phyloP scores from a whole-genome alignment of 1,140 invertebrate species.

The Saccostrea echinata region DNA sequence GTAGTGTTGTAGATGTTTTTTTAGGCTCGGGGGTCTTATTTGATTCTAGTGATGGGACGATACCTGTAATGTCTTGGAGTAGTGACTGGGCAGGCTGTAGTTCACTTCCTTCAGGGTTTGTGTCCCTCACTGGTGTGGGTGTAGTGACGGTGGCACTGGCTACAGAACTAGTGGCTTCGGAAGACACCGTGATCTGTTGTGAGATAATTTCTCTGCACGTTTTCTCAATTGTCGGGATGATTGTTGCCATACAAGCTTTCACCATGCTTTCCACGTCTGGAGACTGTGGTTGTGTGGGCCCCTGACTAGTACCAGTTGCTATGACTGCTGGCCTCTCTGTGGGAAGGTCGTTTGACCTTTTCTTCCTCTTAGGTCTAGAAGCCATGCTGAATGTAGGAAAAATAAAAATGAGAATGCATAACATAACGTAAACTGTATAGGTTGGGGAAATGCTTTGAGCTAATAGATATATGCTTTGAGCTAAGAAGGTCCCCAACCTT shows the following conservation, averaged over 20 bases:
- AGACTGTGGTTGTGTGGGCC: not conserved
- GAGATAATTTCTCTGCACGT: not conserved
- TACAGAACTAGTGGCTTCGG: not conserved
- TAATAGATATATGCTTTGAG: not conserved
- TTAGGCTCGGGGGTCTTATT: not conserved
- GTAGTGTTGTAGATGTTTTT: not conserved
- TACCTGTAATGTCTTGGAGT: not conserved
- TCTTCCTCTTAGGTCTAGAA: not conserved
- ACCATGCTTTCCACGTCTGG: not conserved
- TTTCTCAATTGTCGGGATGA: not conserved
- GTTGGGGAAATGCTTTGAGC: conserved; percentile 6
- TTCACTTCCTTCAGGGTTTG: not conserved
- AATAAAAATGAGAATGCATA: not conserved
- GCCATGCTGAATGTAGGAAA: conserved; percentile 12
- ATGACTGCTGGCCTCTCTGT: not conserved
- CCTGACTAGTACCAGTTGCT: not conserved
- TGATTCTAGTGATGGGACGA: not conserved
- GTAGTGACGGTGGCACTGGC: not conserved
- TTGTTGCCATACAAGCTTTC: not conserved
- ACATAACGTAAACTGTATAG: not conserved
- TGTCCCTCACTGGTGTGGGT: not conserved
- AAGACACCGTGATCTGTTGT: not conserved
- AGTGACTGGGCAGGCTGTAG: not conserved
- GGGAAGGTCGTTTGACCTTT: not conserved
- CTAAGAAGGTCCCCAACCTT: not conserved